Evolutionary conservation across 2,113 vertebrate genomes (phyloP).

Genomic region (Istiophorus platypterus): DNA sequence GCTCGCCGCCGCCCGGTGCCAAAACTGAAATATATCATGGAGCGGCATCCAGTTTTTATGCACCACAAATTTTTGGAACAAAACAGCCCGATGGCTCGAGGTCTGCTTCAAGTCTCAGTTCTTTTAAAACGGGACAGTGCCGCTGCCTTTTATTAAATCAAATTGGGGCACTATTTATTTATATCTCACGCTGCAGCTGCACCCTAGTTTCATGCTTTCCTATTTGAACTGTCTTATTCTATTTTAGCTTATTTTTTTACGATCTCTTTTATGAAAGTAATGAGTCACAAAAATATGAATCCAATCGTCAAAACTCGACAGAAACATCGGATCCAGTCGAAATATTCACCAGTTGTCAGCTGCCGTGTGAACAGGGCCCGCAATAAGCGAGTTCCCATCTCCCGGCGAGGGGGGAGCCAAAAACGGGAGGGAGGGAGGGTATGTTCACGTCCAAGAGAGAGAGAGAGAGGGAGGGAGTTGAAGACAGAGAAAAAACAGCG

Average conservation of each 20-base stretch:
- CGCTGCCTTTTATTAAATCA: neutral
- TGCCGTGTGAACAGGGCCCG: neutral
- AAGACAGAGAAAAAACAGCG: constrained; percentile 3
- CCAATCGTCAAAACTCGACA: neutral
- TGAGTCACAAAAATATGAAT: neutral
- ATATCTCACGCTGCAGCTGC: neutral
- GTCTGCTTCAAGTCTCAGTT: neutral
- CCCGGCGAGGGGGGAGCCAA: neutral
- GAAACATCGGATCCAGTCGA: neutral
- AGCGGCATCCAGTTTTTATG: neutral
- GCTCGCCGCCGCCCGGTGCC: neutral
- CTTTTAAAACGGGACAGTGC: neutral
- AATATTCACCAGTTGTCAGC: neutral
- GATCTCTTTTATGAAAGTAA: too few species aligned
- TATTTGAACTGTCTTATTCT: neutral
- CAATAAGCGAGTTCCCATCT: neutral
- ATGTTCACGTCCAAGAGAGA: neutral
- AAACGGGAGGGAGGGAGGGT: neutral
- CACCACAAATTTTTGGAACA: neutral
- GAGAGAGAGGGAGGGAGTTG: neutral
- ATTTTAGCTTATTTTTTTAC: neutral
- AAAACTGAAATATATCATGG: too few species aligned
- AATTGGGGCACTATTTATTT: neutral
- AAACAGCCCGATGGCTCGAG: neutral
- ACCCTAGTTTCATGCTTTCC: neutral